Conservation (phyloP, 2,797 vertebrate genomes). For the Argentina silus region DNA sequence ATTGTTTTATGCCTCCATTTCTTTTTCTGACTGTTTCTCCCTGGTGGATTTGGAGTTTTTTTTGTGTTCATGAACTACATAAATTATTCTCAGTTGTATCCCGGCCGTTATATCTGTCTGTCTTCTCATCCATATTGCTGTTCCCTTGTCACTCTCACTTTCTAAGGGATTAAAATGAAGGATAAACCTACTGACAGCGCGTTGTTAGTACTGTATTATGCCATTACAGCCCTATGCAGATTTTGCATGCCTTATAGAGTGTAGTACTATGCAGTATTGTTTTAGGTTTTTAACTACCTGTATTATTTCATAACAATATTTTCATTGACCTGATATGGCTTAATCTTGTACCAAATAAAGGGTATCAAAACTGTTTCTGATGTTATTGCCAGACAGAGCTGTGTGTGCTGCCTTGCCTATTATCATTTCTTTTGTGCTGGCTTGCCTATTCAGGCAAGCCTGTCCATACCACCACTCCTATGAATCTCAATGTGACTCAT, state of each 20-base stretch:
- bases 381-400: neutral
- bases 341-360: slow-evolving; percentile 30
- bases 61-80: neutral
- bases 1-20: slow-evolving; percentile 12
- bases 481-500: slow-evolving; percentile 9
- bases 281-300: slow-evolving; percentile 50
- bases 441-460: neutral
- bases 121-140: neutral
- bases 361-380: neutral
- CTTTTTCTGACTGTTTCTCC: neutral
- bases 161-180: slow-evolving; percentile 38
- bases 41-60: neutral
- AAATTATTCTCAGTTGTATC: neutral
- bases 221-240: slow-evolving; percentile 62
- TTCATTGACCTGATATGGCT: slow-evolving; percentile 52
- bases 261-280: slow-evolving; percentile 31
- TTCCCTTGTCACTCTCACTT: slow-evolving; percentile 3
- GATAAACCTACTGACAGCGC: slow-evolving; percentile 27
- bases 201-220: slow-evolving; percentile 36
- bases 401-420: neutral
- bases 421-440: neutral
- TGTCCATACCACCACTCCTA: neutral
- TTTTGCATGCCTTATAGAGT: slow-evolving; percentile 65
- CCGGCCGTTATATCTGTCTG: no score
- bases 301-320: slow-evolving; percentile 34